Conservation (phyloP, 2,113 vertebrate species). For the Neoarius graeffei region DNA sequence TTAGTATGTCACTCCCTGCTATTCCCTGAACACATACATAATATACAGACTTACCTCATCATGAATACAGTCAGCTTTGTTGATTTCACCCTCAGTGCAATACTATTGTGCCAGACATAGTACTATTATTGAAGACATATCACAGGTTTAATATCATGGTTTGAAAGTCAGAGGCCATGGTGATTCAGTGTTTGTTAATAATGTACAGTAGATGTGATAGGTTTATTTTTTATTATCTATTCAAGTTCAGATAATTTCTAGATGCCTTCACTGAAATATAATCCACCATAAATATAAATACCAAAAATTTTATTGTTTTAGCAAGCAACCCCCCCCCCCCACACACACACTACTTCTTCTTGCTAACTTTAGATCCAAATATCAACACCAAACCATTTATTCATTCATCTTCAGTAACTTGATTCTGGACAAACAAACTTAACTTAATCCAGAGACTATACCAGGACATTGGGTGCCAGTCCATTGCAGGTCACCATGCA, state of each 20-base stretch:
- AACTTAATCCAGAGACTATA: background rate
- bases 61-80: background rate
- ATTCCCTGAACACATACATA: constrained; percentile 1
- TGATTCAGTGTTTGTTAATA: background rate
- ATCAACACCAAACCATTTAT: background rate
- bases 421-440: background rate
- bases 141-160: background rate
- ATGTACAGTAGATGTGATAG: background rate
- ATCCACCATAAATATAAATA: background rate
- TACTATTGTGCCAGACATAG: background rate
- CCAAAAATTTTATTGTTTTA: background rate
- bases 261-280: background rate
- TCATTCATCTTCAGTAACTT: background rate
- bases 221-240: background rate
- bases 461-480: background rate
- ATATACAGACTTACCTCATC: constrained; percentile 7
- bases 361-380: background rate
- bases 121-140: background rate
- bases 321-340: background rate
- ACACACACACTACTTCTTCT: background rate
- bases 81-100: background rate
- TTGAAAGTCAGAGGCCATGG: background rate
- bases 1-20: background rate
- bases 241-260: background rate
- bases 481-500: too few species aligned